These are phyloP conservation scores for Grantiella picta DNA, from an alignment of 2,113 vertebrate genomes.

Conservation along the genomic window DNA sequence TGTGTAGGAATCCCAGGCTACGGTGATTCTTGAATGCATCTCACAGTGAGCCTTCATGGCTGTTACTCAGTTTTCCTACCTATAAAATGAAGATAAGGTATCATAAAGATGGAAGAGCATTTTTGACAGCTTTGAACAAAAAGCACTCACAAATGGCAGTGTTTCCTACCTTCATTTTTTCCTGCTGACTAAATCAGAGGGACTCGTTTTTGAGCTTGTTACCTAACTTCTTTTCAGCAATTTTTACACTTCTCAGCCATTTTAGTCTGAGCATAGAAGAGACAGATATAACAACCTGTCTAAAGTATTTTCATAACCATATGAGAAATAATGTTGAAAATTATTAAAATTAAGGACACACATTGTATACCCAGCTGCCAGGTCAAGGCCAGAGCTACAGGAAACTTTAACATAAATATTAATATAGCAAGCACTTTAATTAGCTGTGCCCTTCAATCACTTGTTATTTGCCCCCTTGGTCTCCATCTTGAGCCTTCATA, in stretches of 20 bases:
- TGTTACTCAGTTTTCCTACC: background rate
- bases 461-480: slow-evolving; percentile 46
- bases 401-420: slow-evolving; percentile 64
- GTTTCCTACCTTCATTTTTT: background rate
- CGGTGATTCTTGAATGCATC: background rate
- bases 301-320: background rate
- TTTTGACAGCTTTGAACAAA: background rate
- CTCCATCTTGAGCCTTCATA: slow-evolving; percentile 47
- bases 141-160: background rate
- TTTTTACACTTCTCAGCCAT: background rate
- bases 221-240: background rate
- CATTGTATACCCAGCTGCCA: slow-evolving; percentile 26
- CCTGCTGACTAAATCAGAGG: background rate
- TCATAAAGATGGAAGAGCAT: background rate
- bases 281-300: background rate
- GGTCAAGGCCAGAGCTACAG: slow-evolving; percentile 42
- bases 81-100: background rate
- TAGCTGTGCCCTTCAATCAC: slow-evolving; percentile 54
- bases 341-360: slow-evolving; percentile 53
- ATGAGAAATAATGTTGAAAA: slow-evolving; percentile 31
- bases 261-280: background rate
- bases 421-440: slow-evolving; percentile 61
- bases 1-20: background rate
- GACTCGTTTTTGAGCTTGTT: background rate
- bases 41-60: background rate